phyloP scores from a whole-genome alignment of 2,888 invertebrate genomes.

The Cecidostiba fungosa region DNA sequence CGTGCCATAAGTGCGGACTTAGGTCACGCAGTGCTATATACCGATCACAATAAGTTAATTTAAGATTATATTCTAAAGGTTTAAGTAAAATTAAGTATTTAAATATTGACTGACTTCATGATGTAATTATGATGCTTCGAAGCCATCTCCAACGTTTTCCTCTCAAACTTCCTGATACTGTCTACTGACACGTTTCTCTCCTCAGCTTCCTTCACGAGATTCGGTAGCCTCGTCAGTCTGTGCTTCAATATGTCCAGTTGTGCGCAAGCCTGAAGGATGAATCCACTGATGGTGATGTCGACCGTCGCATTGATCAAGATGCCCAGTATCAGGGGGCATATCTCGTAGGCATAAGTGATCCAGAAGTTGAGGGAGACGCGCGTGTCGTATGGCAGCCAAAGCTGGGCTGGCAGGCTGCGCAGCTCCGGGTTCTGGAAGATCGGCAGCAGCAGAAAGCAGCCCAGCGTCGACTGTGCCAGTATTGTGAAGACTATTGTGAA shows the following conservation, averaged over 20 bases:
- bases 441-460: not conserved
- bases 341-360: not conserved
- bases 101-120: not conserved
- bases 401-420: not conserved
- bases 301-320: not conserved
- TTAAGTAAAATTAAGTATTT: no score
- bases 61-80: no score
- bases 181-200: not conserved
- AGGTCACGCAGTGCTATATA: no score
- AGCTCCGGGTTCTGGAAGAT: not conserved
- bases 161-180: not conserved
- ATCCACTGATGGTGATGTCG: conserved; percentile 21
- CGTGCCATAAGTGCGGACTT: no score
- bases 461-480: not conserved
- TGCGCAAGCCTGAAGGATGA: conserved; percentile 1
- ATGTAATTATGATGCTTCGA: conserved; percentile 20
- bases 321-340: not conserved
- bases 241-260: conserved; percentile 17
- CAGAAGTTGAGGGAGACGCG: not conserved
- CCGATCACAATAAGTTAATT: no score
- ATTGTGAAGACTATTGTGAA: not conserved
- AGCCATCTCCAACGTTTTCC: not conserved
- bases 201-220: not conserved
- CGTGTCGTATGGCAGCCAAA: conserved; percentile 7
- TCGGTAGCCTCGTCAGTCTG: not conserved